Conservation (phyloP, 2,797 vertebrate species). For the Coregonus suidteri region DNA sequence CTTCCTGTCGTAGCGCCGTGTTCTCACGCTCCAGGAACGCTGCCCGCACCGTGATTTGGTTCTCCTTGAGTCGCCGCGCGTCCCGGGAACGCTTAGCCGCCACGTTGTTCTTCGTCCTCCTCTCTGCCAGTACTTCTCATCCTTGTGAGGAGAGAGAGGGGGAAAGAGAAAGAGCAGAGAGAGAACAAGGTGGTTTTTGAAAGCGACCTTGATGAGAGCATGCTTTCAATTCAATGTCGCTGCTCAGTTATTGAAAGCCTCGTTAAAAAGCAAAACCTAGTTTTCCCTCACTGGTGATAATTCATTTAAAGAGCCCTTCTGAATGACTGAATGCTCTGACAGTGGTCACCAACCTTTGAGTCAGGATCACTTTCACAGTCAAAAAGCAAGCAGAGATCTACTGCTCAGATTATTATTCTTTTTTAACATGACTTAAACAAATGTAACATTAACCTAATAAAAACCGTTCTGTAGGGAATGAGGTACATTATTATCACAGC, state of each 20-base stretch:
- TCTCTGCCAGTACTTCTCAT: slow-evolving; percentile 94
- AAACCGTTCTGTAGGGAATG: no score
- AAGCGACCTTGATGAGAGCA: neutral
- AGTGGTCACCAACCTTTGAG: no score
- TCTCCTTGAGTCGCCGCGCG: slow-evolving; percentile 93
- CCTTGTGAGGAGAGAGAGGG: slow-evolving; percentile 67
- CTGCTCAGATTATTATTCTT: no score
- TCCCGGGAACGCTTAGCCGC: slow-evolving; percentile 95
- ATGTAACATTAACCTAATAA: no score
- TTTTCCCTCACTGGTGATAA: no score
- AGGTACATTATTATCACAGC: no score
- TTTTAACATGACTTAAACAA: no score
- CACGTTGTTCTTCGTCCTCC: slow-evolving; percentile 96
- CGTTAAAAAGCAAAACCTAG: neutral
- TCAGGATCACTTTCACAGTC: no score
- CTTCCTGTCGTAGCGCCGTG: slow-evolving; percentile 85
- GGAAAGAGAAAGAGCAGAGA: neutral
- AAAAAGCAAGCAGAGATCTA: no score
- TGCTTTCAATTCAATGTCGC: neutral
- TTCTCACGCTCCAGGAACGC: slow-evolving; percentile 97
- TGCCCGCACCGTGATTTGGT: slow-evolving; percentile 95
- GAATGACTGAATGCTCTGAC: no score
- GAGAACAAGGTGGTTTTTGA: neutral
- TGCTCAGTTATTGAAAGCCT: neutral
- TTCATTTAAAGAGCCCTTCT: neutral